Conservation (phyloP, 2,113 vertebrate species). For the Oreochromis spilurus region DNA sequence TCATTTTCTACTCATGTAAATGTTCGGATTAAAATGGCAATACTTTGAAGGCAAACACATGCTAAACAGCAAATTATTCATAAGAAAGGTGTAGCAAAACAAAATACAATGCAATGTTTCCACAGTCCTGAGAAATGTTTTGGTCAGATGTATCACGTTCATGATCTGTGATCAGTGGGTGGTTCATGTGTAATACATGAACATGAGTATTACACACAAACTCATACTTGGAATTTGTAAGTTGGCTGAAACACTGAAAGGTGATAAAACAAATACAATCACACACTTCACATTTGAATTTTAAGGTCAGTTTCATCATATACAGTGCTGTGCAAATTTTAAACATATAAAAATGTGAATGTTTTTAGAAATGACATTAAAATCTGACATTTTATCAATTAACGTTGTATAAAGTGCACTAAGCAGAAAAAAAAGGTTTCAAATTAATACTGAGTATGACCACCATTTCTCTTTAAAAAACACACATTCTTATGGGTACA, state of each 20-base stretch:
- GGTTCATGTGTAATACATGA: background rate
- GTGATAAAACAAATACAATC: background rate
- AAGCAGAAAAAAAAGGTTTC: background rate
- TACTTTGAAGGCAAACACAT: slow-evolving; percentile 58
- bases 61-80: background rate
- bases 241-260: background rate
- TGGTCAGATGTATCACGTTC: slow-evolving; percentile 43
- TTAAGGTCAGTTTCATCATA: background rate
- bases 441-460: background rate
- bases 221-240: background rate
- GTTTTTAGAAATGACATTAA: background rate
- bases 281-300: background rate
- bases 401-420: background rate
- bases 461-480: background rate
- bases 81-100: background rate
- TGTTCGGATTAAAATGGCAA: slow-evolving; percentile 36
- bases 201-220: background rate
- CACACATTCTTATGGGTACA: background rate
- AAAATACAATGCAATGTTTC: background rate
- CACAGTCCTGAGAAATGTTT: slow-evolving; percentile 64
- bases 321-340: background rate
- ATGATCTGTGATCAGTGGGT: background rate
- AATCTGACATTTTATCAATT: background rate
- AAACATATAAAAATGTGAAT: background rate
- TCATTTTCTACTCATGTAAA: slow-evolving; percentile 68